Evolutionary conservation across 2,113 vertebrate genomes (phyloP).

Genomic region (Poeciliopsis prolifica): DNA sequence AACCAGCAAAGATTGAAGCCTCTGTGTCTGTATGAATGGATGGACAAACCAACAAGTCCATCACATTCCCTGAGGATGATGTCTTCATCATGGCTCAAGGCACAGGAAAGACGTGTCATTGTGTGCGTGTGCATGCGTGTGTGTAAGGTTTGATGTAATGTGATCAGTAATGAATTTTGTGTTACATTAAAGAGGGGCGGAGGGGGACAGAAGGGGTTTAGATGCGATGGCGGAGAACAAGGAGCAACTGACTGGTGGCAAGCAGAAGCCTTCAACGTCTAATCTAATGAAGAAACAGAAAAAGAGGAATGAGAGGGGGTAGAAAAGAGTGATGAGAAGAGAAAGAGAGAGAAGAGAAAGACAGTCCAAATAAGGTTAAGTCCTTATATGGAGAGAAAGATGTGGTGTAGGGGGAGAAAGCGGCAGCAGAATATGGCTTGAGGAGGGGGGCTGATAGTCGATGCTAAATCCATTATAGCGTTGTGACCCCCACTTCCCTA

Average conservation of each 20-base stretch:
- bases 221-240: constrained; percentile 78
- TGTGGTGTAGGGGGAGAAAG: background rate
- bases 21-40: constrained; percentile 57
- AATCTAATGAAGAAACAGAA: constrained; percentile 95
- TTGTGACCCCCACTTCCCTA: constrained; percentile 49
- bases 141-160: constrained; percentile 93
- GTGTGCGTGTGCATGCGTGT: constrained; percentile 10
- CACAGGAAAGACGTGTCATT: constrained; percentile 43
- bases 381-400: constrained; percentile 20
- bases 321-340: constrained; percentile 55
- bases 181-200: constrained; percentile 91
- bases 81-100: constrained; percentile 87
- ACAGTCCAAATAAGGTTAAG: constrained; percentile 68
- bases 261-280: constrained; percentile 90
- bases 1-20: constrained; percentile 53
- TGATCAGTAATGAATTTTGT: constrained; percentile 99
- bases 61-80: constrained; percentile 76
- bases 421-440: constrained; percentile 23
- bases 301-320: constrained; percentile 30
- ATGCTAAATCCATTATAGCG: constrained; percentile 74
- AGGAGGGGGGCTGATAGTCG: constrained; percentile 85
- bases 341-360: constrained; percentile 49
- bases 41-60: constrained; percentile 51
- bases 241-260: constrained; percentile 88
- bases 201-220: constrained; percentile 88